Evolutionary conservation across 2,797 vertebrate genomes (phyloP).

Genomic region (Acanthornis magna): DNA sequence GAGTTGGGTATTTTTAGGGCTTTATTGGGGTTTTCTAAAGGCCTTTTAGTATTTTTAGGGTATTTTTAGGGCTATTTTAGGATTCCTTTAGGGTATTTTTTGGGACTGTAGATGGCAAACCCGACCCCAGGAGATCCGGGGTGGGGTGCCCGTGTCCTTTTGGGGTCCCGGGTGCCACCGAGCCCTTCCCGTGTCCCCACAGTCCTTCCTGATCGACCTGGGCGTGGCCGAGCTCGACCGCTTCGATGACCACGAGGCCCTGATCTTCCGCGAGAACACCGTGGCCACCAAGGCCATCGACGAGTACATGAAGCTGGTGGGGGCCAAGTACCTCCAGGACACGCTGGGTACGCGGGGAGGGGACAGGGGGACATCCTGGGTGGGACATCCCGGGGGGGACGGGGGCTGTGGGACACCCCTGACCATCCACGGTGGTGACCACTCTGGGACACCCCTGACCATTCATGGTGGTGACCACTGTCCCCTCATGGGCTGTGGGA

Average conservation of each 20-base stretch:
- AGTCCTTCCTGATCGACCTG: constrained; percentile 91
- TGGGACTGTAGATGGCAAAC: fast-evolving
- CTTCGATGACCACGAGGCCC: constrained; percentile 86
- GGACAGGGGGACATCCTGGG: background rate
- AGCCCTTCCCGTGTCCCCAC: background rate
- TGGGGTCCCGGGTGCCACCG: background rate
- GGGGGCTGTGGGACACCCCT: background rate
- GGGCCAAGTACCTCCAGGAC: constrained; percentile 91
- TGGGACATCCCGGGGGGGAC: background rate
- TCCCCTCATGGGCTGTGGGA: too few species aligned
- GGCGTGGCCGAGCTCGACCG: constrained; percentile 88
- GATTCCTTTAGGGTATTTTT: too few species aligned
- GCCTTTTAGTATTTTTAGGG: too few species aligned
- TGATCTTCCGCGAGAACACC: constrained; percentile 96
- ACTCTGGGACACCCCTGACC: background rate
- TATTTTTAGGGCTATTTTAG: too few species aligned
- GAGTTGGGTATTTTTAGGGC: too few species aligned
- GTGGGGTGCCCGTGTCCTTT: too few species aligned
- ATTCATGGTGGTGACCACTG: background rate
- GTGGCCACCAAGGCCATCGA: constrained; percentile 96
- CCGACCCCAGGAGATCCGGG: too few species aligned
- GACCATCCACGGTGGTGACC: background rate
- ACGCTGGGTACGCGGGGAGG: constrained; percentile 80
- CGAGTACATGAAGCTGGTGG: constrained; percentile 97
- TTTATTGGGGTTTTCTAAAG: too few species aligned